A percentile compares a stretch with the other conserved stretches of the same genome.
These are phyloP conservation scores for Notamacropus eugenii DNA, from an alignment of 2,797 vertebrate species.

Conservation along the genomic window DNA sequence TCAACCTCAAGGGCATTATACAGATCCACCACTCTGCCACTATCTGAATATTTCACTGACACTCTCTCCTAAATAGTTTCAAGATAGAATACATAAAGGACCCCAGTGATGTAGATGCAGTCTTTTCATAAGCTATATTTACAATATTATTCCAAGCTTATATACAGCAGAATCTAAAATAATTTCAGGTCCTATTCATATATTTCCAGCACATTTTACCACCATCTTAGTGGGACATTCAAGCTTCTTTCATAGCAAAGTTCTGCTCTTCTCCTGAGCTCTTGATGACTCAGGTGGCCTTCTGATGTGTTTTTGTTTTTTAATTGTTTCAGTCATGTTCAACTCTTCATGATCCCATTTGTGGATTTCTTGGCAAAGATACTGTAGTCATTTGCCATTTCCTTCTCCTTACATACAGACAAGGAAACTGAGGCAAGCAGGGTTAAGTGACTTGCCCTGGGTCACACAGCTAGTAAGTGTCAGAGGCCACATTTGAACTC, in stretches of 20 bases:
- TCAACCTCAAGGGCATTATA: not conserved
- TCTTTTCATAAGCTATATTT: not conserved
- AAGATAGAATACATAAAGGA: not conserved
- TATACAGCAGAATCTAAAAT: not conserved
- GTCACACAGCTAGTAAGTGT: not conserved
- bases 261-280: not conserved
- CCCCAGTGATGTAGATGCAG: not conserved
- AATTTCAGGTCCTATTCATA: not conserved
- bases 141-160: not conserved
- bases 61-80: not conserved
- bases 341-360: not conserved
- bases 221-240: not conserved
- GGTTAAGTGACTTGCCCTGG: not conserved
- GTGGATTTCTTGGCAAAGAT: not conserved
- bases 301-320: not conserved
- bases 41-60: not conserved
- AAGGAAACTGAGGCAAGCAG: not conserved
- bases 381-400: not conserved
- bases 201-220: not conserved
- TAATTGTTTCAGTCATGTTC: not conserved
- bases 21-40: not conserved
- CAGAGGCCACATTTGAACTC: not conserved
- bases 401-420: not conserved
- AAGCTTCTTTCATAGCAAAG: not conserved
- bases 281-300: not conserved